These are phyloP conservation scores for Sinosuthora webbiana DNA, from an alignment of 2,113 vertebrate genomes.

Conservation along the genomic window DNA sequence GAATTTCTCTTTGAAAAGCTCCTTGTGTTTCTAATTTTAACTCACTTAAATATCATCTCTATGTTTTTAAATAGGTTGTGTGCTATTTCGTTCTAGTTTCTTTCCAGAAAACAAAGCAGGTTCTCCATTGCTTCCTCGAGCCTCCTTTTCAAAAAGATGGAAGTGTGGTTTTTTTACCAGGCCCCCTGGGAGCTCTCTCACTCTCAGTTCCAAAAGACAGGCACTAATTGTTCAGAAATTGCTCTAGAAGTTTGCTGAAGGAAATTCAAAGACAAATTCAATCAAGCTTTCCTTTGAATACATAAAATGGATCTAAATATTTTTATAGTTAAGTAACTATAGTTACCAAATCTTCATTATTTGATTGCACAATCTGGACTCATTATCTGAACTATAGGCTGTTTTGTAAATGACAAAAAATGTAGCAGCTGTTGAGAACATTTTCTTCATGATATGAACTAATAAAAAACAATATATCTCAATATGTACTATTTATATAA, in stretches of 20 bases:
- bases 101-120: background rate
- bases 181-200: background rate
- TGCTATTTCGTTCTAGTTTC: background rate
- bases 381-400: background rate
- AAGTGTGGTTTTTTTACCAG: background rate
- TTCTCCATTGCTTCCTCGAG: background rate
- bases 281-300: background rate
- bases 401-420: background rate
- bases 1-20: background rate
- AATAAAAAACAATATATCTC: background rate
- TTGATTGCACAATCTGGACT: background rate
- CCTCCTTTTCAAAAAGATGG: background rate
- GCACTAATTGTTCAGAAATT: background rate
- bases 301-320: background rate
- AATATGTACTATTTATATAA: background rate
- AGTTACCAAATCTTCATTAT: background rate
- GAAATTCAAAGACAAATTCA: conserved; percentile 13
- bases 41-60: background rate
- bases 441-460: background rate
- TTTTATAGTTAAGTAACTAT: background rate
- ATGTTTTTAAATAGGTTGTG: background rate
- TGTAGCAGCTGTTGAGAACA: background rate
- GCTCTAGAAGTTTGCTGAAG: background rate
- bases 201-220: background rate
- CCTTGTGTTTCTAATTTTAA: background rate